Evolutionary conservation across 2,797 vertebrate species (phyloP), one percentile per base, ranked within the genome.

Genomic region (Sandelia bainsii): DNA sequence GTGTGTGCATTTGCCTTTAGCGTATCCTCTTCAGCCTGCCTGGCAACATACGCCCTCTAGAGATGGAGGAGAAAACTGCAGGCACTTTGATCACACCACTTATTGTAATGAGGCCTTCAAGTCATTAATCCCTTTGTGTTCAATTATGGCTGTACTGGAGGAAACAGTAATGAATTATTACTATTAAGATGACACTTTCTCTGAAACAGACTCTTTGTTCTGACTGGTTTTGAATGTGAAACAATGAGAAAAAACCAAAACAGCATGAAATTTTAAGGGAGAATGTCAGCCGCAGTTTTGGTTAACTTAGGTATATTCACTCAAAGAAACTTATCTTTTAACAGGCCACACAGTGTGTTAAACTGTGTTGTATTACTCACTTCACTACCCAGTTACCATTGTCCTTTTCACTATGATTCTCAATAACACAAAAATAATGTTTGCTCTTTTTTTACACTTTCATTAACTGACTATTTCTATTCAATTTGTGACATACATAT

Each of bases 1-100:
- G 72, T 68, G 83, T 39, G 5, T 27, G 59, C 57, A 19, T 70
- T 79, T 75, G 60, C 79, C 80, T 83, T 79, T 58, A 34, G 79
- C 61, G 32, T 75, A 71, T 86, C 64, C 70, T 79, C 1, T 77
- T 83, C 82, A 80, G 76, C 86, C 86, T 78, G 80, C 75, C 80
- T 83, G 85, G 84, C 80, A 85, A 77, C 73, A 80, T 19, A 44
- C 56, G 80, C 90, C 92, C 92, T 93, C 93, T 91, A 93, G 90
- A 89, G 93, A 84, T n/a, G 0, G 75, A 90, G 79, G 72, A 19
- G 44, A 46, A 23, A 89, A 91, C 84, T 88, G 78, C 91, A 89
- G 63, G 53, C 65, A 4, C 80, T 89, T 84, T 91, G 87, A 91
- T 87, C 82, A 62, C 73, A 71, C 68, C 81, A 82, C 74, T 81